Conservation (phyloP, 2,113 vertebrate genomes). For the Tympanuchus pallidicinctus region DNA sequence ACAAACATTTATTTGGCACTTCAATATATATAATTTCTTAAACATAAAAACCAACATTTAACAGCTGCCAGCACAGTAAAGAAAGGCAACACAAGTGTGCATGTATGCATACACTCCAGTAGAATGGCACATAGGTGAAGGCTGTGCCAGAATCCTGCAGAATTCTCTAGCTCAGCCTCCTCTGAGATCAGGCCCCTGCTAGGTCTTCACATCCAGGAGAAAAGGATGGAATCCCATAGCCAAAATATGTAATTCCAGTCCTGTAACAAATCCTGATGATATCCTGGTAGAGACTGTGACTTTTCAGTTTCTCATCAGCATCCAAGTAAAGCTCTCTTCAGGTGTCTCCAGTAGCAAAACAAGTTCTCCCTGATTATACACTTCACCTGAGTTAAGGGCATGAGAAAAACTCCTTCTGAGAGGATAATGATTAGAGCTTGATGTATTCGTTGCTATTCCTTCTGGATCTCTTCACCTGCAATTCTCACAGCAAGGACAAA, state of each 20-base stretch:
- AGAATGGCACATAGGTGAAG: slow-evolving; percentile 30
- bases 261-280: background rate
- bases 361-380: slow-evolving; percentile 29
- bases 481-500: background rate
- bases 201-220: slow-evolving; percentile 36
- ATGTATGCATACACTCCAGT: background rate
- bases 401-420: background rate
- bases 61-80: slow-evolving; percentile 54
- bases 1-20: slow-evolving; percentile 77
- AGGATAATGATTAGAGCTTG: background rate
- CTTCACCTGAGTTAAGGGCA: slow-evolving; percentile 62
- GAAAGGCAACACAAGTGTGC: slow-evolving; percentile 52
- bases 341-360: background rate
- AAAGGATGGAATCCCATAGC: background rate
- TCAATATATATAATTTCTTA: slow-evolving; percentile 56
- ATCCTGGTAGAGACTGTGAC: background rate
- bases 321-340: slow-evolving; percentile 21
- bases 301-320: background rate
- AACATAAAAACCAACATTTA: slow-evolving; percentile 70
- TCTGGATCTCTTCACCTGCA: background rate
- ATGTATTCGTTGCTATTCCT: background rate
- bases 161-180: slow-evolving; percentile 37
- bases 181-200: slow-evolving; percentile 17
- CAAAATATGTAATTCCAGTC: slow-evolving; percentile 16
- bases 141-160: slow-evolving; percentile 34